Conservation (phyloP, 2,888 invertebrate species). For the Drosophila macrospina region DNA sequence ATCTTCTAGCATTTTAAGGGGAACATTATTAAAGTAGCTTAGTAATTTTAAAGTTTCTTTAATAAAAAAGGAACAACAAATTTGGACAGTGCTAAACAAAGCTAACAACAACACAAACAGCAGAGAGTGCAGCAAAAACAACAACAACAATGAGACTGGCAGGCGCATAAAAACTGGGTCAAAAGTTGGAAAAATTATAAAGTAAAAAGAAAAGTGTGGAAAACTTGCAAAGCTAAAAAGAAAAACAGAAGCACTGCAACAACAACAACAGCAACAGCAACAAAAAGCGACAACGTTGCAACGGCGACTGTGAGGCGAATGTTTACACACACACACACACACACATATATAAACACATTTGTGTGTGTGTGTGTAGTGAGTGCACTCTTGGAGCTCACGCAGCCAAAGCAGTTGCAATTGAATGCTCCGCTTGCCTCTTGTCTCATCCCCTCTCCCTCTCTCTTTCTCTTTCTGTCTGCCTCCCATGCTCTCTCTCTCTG, state of each 20-base stretch:
- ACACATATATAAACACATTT: conserved; percentile 1
- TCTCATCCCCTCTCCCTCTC: not conserved
- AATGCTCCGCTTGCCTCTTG: not conserved
- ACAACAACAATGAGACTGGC: conserved; percentile 36
- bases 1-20: not conserved
- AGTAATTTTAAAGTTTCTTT: conserved; percentile 1
- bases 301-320: conserved; percentile 46
- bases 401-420: conserved; percentile 33
- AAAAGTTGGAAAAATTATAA: conserved; percentile 81
- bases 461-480: not conserved
- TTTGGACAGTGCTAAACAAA: conserved; percentile 35
- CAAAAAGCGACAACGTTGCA: conserved; percentile 25
- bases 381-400: conserved; percentile 38
- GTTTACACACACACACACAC: conserved; percentile 56
- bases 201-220: conserved; percentile 74
- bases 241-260: conserved; percentile 28
- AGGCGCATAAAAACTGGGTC: conserved; percentile 71
- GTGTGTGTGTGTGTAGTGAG: conserved; percentile 4
- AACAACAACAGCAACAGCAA: conserved; percentile 9
- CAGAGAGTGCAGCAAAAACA: conserved; percentile 6
- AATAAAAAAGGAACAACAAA: conserved; percentile 34
- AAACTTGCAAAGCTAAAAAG: conserved; percentile 58
- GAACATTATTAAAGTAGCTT: conserved; percentile 9
- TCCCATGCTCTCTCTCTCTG: not conserved
- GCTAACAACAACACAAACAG: conserved; percentile 20